Evolutionary conservation across 2,797 vertebrate genomes (phyloP).

Genomic region (Cynodonichthys magdalenae): DNA sequence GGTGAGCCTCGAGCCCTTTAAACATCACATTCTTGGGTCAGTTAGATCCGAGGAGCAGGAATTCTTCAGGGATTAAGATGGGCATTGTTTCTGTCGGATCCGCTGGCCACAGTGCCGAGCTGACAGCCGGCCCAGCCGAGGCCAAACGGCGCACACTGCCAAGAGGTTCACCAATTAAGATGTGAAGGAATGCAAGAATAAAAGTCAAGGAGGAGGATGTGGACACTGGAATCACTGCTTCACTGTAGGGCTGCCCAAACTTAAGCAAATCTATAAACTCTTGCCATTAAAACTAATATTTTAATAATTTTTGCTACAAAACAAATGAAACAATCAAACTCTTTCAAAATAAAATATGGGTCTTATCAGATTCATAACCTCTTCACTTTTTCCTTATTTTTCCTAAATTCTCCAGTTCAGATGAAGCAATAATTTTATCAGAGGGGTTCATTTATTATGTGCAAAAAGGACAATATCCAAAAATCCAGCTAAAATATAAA

Average conservation of each 20-base stretch:
- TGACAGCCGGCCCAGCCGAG: slow-evolving; percentile 59
- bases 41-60: slow-evolving; percentile 74
- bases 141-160: slow-evolving; percentile 55
- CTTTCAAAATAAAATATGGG: neutral
- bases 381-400: neutral
- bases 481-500: neutral
- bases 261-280: neutral
- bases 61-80: slow-evolving; percentile 82
- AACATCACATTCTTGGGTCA: slow-evolving; percentile 69
- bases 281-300: neutral
- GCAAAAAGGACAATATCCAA: neutral
- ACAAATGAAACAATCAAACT: neutral
- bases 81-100: slow-evolving; percentile 74
- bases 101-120: slow-evolving; percentile 65
- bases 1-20: slow-evolving; percentile 67
- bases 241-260: slow-evolving; percentile 13
- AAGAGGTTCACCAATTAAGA: slow-evolving; percentile 71
- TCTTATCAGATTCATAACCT: neutral
- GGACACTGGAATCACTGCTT: slow-evolving; percentile 43
- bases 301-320: slow-evolving; percentile 1
- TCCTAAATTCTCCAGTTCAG: neutral
- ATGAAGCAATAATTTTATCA: neutral
- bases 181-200: slow-evolving; percentile 67
- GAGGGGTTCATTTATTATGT: neutral
- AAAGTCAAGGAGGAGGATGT: slow-evolving; percentile 44